phyloP scores from a whole-genome alignment of 2,888 invertebrate species.

The Hemaris fuciformis region DNA sequence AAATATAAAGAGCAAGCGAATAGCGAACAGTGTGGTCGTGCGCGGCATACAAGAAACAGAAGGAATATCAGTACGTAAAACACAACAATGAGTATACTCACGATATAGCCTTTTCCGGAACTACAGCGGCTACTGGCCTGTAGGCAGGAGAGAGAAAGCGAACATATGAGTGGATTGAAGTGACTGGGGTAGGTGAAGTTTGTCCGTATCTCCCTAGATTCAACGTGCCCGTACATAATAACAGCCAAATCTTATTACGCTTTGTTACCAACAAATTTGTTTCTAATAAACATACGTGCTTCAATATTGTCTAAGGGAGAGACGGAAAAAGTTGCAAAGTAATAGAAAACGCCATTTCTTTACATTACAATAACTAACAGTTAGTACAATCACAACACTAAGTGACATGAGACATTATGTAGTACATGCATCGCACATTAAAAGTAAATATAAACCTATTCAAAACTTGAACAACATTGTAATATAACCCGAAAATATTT shows the following conservation, averaged over 20 bases:
- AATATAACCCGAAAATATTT: neutral
- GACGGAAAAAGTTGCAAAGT: conserved; percentile 56
- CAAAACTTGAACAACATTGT: neutral
- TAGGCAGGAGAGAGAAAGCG: conserved; percentile 82
- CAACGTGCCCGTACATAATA: conserved; percentile 9
- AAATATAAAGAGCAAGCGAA: conserved; percentile 20
- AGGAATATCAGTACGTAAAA: conserved; percentile 49
- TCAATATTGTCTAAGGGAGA: conserved; percentile 35
- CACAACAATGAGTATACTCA: conserved; percentile 85
- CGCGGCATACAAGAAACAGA: conserved; percentile 44
- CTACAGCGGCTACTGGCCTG: conserved; percentile 96
- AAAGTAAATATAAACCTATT: neutral
- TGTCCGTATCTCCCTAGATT: conserved; percentile 58
- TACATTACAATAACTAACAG: conserved; percentile 16
- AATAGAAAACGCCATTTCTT: conserved; percentile 43
- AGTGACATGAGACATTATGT: conserved; percentile 42
- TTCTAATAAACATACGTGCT: neutral
- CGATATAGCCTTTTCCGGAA: conserved; percentile 97
- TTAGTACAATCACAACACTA: conserved; percentile 51
- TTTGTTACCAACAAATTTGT: neutral
- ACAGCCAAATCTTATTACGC: conserved; percentile 4
- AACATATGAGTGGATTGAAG: conserved; percentile 78
- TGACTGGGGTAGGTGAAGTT: conserved; percentile 64
- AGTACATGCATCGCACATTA: conserved; percentile 42
- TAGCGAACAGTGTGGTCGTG: conserved; percentile 41